Base-by-base conservation (phyloP, 2,113 vertebrate species). In the Xiphophorus maculatus region DNA sequence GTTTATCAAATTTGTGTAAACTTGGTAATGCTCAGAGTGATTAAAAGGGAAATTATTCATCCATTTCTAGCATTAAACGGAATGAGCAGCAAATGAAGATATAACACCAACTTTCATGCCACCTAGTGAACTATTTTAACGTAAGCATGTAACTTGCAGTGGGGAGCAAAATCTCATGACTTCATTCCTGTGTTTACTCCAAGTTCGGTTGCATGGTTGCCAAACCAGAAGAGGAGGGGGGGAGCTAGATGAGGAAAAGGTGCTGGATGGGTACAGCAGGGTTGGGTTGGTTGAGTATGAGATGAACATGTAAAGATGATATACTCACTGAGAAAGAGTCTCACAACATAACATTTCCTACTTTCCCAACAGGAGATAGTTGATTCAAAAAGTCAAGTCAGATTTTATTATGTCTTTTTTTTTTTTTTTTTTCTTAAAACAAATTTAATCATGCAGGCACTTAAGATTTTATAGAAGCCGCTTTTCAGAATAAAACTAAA, bases 301-400 rank as follows among this genome's bases (percentile, higher is more conserved):
- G 89, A 97, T 97, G 98, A 93, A 96, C 95, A 94, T 93, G 95
- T 94, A 96, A 95, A 96, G 89, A 93, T 86, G 95, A 94, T 93
- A 96, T 98, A 99, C 97, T 99, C 97, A 98, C 98, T 97, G 96
- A 92, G 93, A 93, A 93, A 96, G 96, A 95, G 96, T 94, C 96
- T 93, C 95, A 96, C 95, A 96, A 95, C 93, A 95, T 92, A 94
- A 96, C 93, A 94, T 89, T 84, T 93, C 96, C 96, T 96, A 95
- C 96, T 96, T 94, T 96, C 94, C 94, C 93, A 94, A 96, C 93
- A 95, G 96, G 95, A 96, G 94, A 96, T 94, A 95, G 94, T 93
- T 93, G 92, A 95, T 95, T 92, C 80, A 90, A 95, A 89, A 42
- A 89, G 91, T 95, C 91, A 94, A 87, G 85, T 94, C 90, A 90